Percentiles rank a stretch among this genome's conserved stretches.
These are phyloP conservation scores for Hermetia illucens DNA, from an alignment of 1,140 invertebrate genomes.

Conservation along the genomic window DNA sequence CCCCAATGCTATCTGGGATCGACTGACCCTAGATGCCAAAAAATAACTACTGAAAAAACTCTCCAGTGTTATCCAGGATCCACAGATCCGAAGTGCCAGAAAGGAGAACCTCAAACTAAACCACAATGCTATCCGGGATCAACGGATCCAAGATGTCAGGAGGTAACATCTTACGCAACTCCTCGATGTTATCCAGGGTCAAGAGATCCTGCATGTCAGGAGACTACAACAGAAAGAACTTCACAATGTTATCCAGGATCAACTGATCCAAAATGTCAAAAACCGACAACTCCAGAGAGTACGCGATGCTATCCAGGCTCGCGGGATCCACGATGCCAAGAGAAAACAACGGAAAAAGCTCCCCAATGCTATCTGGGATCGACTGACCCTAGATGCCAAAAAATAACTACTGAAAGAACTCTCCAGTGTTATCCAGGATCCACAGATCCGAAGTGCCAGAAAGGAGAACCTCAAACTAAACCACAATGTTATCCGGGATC, in stretches of 20 bases:
- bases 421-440: slow-evolving; percentile 12
- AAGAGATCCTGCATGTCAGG: slow-evolving; percentile 15
- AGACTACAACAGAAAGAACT: slow-evolving; percentile 10
- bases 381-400: slow-evolving; percentile 29
- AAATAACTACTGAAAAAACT: slow-evolving; percentile 12
- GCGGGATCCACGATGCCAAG: slow-evolving; percentile 31
- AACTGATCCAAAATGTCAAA: slow-evolving; percentile 26
- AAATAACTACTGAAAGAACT: slow-evolving; percentile 13
- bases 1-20: slow-evolving; percentile 20
- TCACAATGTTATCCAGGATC: slow-evolving; percentile 30
- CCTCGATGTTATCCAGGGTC: slow-evolving; percentile 35
- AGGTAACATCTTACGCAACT: slow-evolving; percentile 2
- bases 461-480: slow-evolving; percentile 17
- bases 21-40: slow-evolving; percentile 22
- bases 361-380: slow-evolving; percentile 22
- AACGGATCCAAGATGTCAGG: slow-evolving; percentile 27
- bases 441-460: slow-evolving; percentile 31
- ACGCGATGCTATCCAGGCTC: slow-evolving; percentile 29
- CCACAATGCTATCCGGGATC: slow-evolving; percentile 20
- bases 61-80: slow-evolving; percentile 27
- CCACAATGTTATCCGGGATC: slow-evolving; percentile 17
- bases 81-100: slow-evolving; percentile 32
- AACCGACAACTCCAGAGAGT: slow-evolving; percentile 15
- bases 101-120: slow-evolving; percentile 19
- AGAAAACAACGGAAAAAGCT: slow-evolving; percentile 7